phyloP scores from a whole-genome alignment of 2,797 vertebrate species.

The Atherinosoma microstoma region DNA sequence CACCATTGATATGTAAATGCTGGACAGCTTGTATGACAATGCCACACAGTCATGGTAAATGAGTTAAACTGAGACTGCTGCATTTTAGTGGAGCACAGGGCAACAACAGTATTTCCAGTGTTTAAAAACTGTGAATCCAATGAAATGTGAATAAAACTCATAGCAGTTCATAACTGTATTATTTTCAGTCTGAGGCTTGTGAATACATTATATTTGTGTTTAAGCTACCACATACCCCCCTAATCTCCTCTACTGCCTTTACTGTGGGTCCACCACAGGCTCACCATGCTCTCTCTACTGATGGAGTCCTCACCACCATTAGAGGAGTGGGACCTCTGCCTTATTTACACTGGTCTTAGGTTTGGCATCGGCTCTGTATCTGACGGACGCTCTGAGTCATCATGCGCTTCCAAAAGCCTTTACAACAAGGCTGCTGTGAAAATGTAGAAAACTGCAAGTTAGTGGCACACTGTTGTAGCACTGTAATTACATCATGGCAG shows the following conservation, averaged over 20 bases:
- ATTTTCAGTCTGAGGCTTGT: conserved; percentile 30
- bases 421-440: conserved; percentile 57
- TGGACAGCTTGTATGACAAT: conserved; percentile 68
- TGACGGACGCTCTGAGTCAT: conserved; percentile 57
- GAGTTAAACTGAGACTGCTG: conserved; percentile 39
- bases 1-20: conserved; percentile 71
- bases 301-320: conserved; percentile 71
- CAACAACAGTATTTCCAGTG: background rate
- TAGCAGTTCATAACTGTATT: conserved; percentile 23
- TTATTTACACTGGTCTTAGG: conserved; percentile 69
- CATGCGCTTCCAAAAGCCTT: conserved; percentile 40
- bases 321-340: conserved; percentile 73
- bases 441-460: conserved; percentile 32
- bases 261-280: conserved; percentile 72
- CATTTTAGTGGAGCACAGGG: conserved; percentile 22
- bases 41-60: conserved; percentile 62
- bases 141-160: conserved; percentile 8
- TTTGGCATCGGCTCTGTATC: conserved; percentile 59
- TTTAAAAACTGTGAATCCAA: conserved; percentile 9
- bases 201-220: conserved; percentile 43
- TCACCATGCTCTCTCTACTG: conserved; percentile 67
- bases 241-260: conserved; percentile 57
- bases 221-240: conserved; percentile 20
- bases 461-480: conserved; percentile 52
- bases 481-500: conserved; percentile 10